Conservation (phyloP, 2,113 vertebrate genomes). For the Daphoenositta chrysoptera region DNA sequence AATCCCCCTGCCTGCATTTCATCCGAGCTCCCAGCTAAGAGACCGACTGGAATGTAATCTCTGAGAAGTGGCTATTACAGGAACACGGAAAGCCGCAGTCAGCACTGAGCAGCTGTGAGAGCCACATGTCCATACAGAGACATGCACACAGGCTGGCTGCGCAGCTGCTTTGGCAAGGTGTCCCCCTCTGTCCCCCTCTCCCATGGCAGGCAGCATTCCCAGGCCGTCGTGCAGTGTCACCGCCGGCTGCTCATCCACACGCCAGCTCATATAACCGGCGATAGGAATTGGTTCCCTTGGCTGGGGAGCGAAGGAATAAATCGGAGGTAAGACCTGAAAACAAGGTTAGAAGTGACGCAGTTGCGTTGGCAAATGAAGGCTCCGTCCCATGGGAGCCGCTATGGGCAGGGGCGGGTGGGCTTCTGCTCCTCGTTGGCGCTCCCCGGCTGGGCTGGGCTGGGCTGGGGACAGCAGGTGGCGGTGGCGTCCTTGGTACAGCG, state of each 20-base stretch:
- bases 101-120: background rate
- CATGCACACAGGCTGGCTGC: rapidly evolving
- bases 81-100: rapidly evolving
- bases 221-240: background rate
- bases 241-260: background rate
- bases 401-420: rapidly evolving
- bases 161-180: background rate
- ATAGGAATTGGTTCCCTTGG: too few relatives aligned
- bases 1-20: rapidly evolving
- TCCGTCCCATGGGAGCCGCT: rapidly evolving
- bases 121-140: rapidly evolving
- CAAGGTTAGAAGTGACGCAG: rapidly evolving
- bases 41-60: too few relatives aligned
- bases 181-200: background rate
- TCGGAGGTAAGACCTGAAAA: rapidly evolving
- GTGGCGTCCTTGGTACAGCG: background rate
- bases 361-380: rapidly evolving
- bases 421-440: rapidly evolving
- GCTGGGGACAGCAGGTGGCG: background rate
- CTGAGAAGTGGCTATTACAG: background rate
- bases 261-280: rapidly evolving
- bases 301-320: background rate
- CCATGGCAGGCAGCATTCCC: background rate
- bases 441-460: background rate
- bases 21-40: background rate